Conservation (phyloP, 1,140 invertebrate species). For the Apis cerana region DNA sequence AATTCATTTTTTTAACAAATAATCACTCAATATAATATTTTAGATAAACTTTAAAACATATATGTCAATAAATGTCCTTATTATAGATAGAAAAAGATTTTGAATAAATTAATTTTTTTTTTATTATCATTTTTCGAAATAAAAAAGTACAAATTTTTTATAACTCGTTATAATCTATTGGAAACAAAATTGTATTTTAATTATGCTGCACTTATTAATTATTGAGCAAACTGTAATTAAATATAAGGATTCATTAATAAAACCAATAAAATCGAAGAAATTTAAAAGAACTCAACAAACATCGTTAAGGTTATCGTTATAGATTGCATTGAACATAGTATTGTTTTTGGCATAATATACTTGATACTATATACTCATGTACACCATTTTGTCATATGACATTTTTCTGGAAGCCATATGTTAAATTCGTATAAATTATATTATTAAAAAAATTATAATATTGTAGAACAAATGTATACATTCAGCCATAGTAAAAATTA, state of each 20-base stretch:
- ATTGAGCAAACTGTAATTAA: not conserved
- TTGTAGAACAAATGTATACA: not conserved
- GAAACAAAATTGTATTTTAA: not conserved
- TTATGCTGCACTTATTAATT: not conserved
- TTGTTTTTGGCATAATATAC: not conserved
- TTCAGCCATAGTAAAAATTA: not conserved
- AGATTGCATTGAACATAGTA: not conserved
- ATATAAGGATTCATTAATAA: not conserved
- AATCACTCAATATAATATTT: not conserved
- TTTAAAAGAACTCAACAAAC: not conserved
- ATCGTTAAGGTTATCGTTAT: not conserved
- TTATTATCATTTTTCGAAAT: too few relatives aligned
- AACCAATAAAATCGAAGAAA: not conserved
- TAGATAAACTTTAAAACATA: not conserved
- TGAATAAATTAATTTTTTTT: too few relatives aligned
- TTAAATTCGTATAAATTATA: not conserved
- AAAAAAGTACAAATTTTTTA: too few relatives aligned
- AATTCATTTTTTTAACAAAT: not conserved
- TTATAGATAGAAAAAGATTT: too few relatives aligned
- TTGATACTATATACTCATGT: not conserved
- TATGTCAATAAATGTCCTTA: not conserved
- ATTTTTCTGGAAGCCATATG: not conserved
- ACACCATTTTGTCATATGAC: slow-evolving; percentile 1
- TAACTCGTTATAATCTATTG: not conserved
- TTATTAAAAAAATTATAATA: not conserved